phyloP scores from a whole-genome alignment of 2,888 invertebrate genomes.

The Hypolimnas misippus region DNA sequence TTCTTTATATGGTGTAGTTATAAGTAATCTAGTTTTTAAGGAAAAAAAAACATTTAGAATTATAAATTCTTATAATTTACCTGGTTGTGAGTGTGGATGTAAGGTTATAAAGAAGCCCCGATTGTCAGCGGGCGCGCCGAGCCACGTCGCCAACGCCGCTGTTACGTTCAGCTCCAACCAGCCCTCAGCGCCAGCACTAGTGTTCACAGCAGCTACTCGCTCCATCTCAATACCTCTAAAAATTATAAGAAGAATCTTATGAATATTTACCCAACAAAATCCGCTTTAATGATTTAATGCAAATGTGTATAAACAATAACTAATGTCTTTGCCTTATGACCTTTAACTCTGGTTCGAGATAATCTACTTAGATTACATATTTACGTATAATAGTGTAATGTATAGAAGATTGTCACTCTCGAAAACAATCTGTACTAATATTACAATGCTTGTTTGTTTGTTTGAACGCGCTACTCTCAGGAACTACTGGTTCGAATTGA shows the following conservation, averaged over 20 bases:
- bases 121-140: slow-evolving; percentile 90
- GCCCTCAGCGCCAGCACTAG: slow-evolving; percentile 90
- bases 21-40: no score
- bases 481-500: no score
- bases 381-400: no score
- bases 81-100: slow-evolving; percentile 88
- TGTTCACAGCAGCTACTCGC: slow-evolving; percentile 89
- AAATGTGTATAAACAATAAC: slow-evolving; percentile 30
- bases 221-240: slow-evolving; percentile 88
- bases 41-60: no score
- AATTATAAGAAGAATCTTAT: slow-evolving; percentile 18
- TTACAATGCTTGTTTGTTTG: no score
- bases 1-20: no score
- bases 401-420: no score
- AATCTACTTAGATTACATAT: neutral
- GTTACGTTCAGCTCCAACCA: slow-evolving; percentile 96
- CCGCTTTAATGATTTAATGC: slow-evolving; percentile 38
- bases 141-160: slow-evolving; percentile 90
- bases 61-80: no score
- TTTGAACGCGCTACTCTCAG: no score
- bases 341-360: neutral
- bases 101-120: slow-evolving; percentile 93
- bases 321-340: neutral
- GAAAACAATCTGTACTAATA: no score
- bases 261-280: neutral